Base-by-base conservation (phyloP, 2,797 vertebrate genomes). In the Saguinus oedipus region DNA sequence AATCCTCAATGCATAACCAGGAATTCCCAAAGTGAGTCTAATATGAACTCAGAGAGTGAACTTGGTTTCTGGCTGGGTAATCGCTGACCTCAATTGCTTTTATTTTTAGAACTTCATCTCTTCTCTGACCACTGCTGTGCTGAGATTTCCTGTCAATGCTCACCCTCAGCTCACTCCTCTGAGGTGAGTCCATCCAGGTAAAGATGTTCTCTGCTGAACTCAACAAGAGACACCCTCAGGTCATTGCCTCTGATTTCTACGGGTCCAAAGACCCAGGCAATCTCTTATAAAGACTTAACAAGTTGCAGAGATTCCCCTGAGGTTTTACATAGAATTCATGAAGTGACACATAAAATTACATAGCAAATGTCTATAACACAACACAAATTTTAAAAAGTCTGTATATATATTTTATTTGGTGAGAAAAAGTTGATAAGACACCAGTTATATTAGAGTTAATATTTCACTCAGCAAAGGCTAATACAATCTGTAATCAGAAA, bases 61-160 rank as follows among this genome's bases (percentile, higher is more conserved):
- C 12, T 48, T 75, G 39, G n/a, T 39, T 81, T 80, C 50, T 93
- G 50, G 14, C 24, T 92, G 24, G 55, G 39, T 81, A 94, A 59
- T 24, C 46, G 5, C 19, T 94, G 11, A 14, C 48, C n/a, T 80
- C 44, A 33, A 5, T 26, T 91, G 64, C 27, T 97, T 96, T 95
- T 96, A 90, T 95, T 96, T 97, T 97, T 95, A 53, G n/a, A n/a
- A 53, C 70, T 83, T 94, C 14, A 15, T 55, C 12, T 89, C 96
- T 85, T 95, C 33, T 53, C 19, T 93, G 44, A 5, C 78, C 61
- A 84, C 57, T 93, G 53, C 6, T 81, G 53, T 64, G 30, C 64
- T 46, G 42, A 74, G 44, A 82, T 89, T 57, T 92, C 59, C 88
- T 93, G 88, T 97, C 91, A 95, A 33, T 88, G 74, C 94, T 82